These are phyloP conservation scores for Ferrisia virgata DNA, from an alignment of 2,888 invertebrate species.

Conservation along the genomic window DNA sequence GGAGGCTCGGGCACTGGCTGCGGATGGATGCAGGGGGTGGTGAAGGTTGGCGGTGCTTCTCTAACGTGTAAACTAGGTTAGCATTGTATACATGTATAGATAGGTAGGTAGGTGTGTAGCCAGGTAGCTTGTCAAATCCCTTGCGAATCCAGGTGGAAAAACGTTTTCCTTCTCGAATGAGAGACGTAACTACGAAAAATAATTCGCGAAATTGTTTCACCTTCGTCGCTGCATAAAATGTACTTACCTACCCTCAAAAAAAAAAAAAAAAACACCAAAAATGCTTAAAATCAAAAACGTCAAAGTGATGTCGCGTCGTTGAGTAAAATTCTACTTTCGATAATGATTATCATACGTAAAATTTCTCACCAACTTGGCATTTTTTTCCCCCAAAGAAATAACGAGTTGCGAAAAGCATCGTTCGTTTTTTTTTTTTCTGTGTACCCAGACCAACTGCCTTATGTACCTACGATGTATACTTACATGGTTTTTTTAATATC, in stretches of 20 bases:
- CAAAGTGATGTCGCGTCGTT: no score
- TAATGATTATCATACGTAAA: background rate
- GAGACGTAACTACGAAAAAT: background rate
- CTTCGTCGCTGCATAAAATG: background rate
- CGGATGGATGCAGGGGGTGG: background rate
- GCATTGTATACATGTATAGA: background rate
- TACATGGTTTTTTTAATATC: no score
- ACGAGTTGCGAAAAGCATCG: background rate
- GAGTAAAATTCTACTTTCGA: background rate
- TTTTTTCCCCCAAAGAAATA: background rate
- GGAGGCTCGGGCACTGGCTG: no score
- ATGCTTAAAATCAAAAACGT: background rate
- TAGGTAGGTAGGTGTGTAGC: no score
- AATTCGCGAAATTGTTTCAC: background rate
- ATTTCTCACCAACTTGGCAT: background rate
- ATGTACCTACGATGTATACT: no score
- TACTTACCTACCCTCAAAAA: no score
- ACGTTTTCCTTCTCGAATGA: background rate
- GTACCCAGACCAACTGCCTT: no score
- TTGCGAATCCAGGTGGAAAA: background rate
- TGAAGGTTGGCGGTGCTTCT: background rate
- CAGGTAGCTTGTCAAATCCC: background rate
- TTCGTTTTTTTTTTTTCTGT: background rate
- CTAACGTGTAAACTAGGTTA: background rate
- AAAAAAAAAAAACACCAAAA: background rate